phyloP scores from a whole-genome alignment of 2,797 vertebrate genomes.

The Enteromius paludinosus region DNA sequence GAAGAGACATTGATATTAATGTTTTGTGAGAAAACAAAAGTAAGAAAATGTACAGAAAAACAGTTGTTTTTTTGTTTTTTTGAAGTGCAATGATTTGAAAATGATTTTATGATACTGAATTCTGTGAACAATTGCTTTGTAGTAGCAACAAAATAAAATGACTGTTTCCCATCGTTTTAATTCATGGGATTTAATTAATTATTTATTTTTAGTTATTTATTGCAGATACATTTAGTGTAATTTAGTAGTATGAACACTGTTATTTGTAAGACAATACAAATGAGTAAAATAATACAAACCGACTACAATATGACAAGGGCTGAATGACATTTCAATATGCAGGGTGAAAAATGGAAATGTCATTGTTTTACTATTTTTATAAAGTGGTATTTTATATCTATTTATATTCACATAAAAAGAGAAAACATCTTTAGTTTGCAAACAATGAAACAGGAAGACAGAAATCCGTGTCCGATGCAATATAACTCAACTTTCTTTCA shows the following conservation, averaged over 20 bases:
- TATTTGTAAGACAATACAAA: constrained; percentile 2
- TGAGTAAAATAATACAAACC: neutral
- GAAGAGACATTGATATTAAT: neutral
- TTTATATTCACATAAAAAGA: constrained; percentile 3
- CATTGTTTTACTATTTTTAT: neutral
- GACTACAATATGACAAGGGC: neutral
- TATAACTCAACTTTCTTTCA: neutral
- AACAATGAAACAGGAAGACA: neutral
- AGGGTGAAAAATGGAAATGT: neutral
- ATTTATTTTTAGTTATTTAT: neutral
- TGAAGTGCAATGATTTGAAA: neutral
- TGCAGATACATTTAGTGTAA: neutral
- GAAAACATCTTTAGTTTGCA: neutral
- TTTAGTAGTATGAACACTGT: neutral
- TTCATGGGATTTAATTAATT: neutral
- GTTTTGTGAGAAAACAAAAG: neutral
- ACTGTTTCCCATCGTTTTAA: neutral
- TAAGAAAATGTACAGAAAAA: neutral
- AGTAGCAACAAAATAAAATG: neutral
- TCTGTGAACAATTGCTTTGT: constrained; percentile 1
- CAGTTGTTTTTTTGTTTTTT: neutral
- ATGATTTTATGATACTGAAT: neutral
- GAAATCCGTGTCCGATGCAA: neutral
- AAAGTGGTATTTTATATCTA: neutral
- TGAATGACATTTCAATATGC: neutral